Evolutionary conservation across 2,888 invertebrate species (phyloP), one percentile per base, ranked within the genome.

Genomic region (Creontiades dilutus): DNA sequence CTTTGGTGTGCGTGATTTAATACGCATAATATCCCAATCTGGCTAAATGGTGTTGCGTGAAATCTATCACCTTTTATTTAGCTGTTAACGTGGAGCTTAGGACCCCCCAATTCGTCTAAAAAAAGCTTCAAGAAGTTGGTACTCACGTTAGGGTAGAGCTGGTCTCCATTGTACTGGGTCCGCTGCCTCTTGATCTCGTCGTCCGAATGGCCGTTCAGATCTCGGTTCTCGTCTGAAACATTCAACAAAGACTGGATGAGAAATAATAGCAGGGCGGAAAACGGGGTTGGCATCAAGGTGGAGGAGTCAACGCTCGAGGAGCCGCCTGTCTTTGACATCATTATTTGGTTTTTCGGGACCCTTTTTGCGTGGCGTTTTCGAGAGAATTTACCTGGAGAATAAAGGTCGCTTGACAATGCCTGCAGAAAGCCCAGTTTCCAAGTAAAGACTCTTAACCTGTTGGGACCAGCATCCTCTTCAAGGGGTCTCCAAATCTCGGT

Each of bases 151-250:
- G 97, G 96, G 94, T 97, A 98, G 92, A 98, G 95, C 93, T 97
- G 97, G 93, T 98, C 98, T 85, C 97, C 97, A 93, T 97, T 97
- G 93, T 97, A 98, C 92, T 97, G 96, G 93, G 96, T 95, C 94
- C 97, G 95, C 93, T 98, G 97, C 93, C 97, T 95, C 93, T 98
- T 98, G 88, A 97, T 95, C 92, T 98, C 98, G 92, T 98, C 97
- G 92, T 98, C 97, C 48, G 91, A 96, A 95, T 97, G 97, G 93
- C 97, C 97, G 93, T 96, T 97, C 93, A 97, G 95, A 94, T 97
- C 97, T 92, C 97, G 95, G 93, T 97, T 97, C 93, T 98, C 97
- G 94, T 97, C 97, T 97, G 95, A 52, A 80, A 76, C 19, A 68
- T 68, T 68, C 23, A 23, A 68, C 68, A 68, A 19, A 23, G 13